Conservation (phyloP, 2,888 invertebrate genomes). For the Griposia aprilina region DNA sequence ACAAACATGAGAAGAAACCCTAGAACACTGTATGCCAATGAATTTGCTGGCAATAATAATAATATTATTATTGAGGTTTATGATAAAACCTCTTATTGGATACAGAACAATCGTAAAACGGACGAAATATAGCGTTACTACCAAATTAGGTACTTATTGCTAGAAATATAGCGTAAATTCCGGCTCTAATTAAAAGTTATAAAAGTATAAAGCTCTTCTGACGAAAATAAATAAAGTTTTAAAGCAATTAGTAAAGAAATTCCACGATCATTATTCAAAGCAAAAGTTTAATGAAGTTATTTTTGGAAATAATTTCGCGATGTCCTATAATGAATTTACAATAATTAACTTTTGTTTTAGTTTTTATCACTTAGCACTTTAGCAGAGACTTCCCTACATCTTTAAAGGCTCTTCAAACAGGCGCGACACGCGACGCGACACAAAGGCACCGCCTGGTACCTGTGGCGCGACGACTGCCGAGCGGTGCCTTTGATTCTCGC, state of each 20-base stretch:
- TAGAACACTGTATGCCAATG: not conserved
- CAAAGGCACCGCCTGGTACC: too few relatives aligned
- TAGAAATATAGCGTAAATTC: conserved; percentile 26
- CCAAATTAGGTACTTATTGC: not conserved
- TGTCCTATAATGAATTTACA: not conserved
- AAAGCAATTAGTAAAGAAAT: conserved; percentile 58
- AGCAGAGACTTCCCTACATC: too few relatives aligned
- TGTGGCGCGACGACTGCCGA: too few relatives aligned
- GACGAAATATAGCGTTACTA: not conserved
- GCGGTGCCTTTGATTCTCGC: too few relatives aligned
- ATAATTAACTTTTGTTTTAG: not conserved
- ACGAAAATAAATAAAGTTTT: conserved; percentile 50
- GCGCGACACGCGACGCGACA: too few relatives aligned
- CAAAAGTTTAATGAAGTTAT: conserved; percentile 42
- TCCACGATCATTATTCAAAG: conserved; percentile 42
- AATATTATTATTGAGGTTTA: not conserved
- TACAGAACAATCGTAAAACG: not conserved
- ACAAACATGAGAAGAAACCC: not conserved
- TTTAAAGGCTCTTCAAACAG: too few relatives aligned
- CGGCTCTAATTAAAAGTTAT: conserved; percentile 46
- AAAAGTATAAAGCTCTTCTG: conserved; percentile 10
- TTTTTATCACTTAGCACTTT: not conserved
- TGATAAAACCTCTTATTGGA: not conserved
- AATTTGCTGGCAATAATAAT: not conserved
- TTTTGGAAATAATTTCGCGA: conserved; percentile 30